phyloP scores from a whole-genome alignment of 2,888 invertebrate species.

The Deilephila elpenor region DNA sequence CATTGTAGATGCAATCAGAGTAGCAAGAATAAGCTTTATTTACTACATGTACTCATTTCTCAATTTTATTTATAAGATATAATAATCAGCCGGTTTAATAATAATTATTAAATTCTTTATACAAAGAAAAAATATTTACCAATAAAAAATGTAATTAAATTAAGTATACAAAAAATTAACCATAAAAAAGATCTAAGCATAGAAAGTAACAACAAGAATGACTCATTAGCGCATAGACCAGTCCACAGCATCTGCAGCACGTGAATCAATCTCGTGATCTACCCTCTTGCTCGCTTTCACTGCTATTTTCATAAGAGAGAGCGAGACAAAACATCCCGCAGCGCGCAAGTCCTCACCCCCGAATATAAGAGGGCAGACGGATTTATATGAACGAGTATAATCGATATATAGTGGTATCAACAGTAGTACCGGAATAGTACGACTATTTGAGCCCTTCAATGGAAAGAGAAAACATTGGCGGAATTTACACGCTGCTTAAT shows the following conservation, averaged over 20 bases:
- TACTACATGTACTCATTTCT: too few relatives aligned
- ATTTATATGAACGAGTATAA: conserved; percentile 62
- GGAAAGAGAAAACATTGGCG: conserved; percentile 35
- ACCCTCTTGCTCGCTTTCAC: conserved; percentile 56
- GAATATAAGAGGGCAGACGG: conserved; percentile 51
- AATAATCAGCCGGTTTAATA: too few relatives aligned
- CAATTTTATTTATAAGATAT: too few relatives aligned
- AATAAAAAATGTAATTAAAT: too few relatives aligned
- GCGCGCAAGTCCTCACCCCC: conserved; percentile 71
- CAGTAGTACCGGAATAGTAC: conserved; percentile 13
- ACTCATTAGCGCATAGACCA: conserved; percentile 48
- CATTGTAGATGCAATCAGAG: neutral
- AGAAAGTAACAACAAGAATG: conserved; percentile 38
- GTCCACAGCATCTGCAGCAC: conserved; percentile 74
- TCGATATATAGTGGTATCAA: conserved; percentile 66
- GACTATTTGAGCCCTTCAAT: neutral
- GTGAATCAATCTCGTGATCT: conserved; percentile 66
- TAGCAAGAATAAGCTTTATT: too few relatives aligned
- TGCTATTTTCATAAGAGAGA: conserved; percentile 45
- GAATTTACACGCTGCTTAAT: conserved; percentile 1
- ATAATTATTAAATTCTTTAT: too few relatives aligned
- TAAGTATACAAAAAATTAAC: too few relatives aligned
- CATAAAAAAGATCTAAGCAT: neutral
- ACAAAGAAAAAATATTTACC: too few relatives aligned
- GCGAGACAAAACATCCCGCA: conserved; percentile 57